Evolutionary conservation across 2,888 invertebrate species (phyloP), one percentile per base, ranked within the genome.

Genomic region (Machimus atricapillus): DNA sequence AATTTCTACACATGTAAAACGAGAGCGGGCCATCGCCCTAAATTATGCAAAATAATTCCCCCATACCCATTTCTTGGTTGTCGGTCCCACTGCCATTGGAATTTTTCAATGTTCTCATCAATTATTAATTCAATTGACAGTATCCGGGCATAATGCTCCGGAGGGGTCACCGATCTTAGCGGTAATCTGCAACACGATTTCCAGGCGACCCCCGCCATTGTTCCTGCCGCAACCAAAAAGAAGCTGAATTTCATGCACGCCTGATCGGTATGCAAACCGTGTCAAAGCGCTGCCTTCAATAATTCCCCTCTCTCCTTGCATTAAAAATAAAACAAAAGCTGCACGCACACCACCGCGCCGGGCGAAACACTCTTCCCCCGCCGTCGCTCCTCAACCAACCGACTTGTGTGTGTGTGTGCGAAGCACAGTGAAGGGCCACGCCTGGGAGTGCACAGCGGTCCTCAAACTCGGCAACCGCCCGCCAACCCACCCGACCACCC

Each of bases 261-360:
- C 77, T 77, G 77, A 77, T 77, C 77, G 77, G 77, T 77, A 77
- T 77, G 77, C 77, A 77, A 77, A 77, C 77, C 77, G 34, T n/a
- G 77, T 14, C 34, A 77, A 77, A 77, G 12, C 77, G 77, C 19
- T 40, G 40, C 77, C 77, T 77, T 77, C 77, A 40, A n/a, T 40
- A 37, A 77, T 77, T 77, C 74, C 7, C 31, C 37, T 77, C 37
- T 77, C 74, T 37, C 31, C 37, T 37, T 23, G 40, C 40, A 40
- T 27, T 40, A 77, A 77, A 40, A 77, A 40, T 77, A 77, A 40
- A 77, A 77, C n/a, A 77, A n/a, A 23, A 77, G 19, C 37, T 27
- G 8, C 77, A 77, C 37, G 16, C 6, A 31, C 74, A 34, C 74
- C 52, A 52, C 7, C 7, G 52, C 19, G n/a, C n/a, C 52, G n/a